phyloP scores from a whole-genome alignment of 2,113 vertebrate genomes.

The Phodopus roborovskii region DNA sequence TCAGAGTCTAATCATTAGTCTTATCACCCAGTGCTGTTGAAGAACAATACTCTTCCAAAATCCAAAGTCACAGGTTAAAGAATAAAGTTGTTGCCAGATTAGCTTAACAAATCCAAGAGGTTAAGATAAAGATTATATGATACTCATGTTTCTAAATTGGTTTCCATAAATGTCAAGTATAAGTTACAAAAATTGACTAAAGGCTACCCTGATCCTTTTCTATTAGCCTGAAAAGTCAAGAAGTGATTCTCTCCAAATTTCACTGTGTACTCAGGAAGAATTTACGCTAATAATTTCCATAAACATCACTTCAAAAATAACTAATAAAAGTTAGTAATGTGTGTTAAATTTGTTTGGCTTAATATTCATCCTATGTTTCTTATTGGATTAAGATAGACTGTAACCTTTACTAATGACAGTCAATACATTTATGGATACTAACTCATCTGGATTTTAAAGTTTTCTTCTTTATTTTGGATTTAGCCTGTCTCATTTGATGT shows the following conservation, averaged over 20 bases:
- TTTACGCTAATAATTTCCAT: background rate
- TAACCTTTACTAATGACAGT: background rate
- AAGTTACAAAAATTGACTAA: background rate
- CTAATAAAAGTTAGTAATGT: background rate
- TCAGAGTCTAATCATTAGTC: slow-evolving; percentile 4
- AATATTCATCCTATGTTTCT: background rate
- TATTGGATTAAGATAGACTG: background rate
- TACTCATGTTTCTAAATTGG: background rate
- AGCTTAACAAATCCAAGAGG: slow-evolving; percentile 16
- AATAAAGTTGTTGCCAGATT: background rate
- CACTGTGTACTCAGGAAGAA: background rate
- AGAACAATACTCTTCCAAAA: slow-evolving; percentile 62
- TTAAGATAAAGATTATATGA: background rate
- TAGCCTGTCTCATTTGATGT: background rate
- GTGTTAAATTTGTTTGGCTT: background rate
- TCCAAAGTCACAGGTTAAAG: slow-evolving; percentile 48
- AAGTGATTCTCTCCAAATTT: background rate
- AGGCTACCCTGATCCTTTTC: background rate
- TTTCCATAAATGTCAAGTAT: slow-evolving; percentile 48
- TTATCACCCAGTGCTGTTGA: slow-evolving; percentile 44
- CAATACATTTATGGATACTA: slow-evolving; percentile 10
- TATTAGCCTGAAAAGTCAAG: background rate
- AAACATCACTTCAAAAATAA: background rate
- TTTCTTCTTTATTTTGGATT: background rate
- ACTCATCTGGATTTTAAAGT: slow-evolving; percentile 45